Conservation (phyloP, 1,140 invertebrate genomes). For the Sycobia sp. region DNA sequence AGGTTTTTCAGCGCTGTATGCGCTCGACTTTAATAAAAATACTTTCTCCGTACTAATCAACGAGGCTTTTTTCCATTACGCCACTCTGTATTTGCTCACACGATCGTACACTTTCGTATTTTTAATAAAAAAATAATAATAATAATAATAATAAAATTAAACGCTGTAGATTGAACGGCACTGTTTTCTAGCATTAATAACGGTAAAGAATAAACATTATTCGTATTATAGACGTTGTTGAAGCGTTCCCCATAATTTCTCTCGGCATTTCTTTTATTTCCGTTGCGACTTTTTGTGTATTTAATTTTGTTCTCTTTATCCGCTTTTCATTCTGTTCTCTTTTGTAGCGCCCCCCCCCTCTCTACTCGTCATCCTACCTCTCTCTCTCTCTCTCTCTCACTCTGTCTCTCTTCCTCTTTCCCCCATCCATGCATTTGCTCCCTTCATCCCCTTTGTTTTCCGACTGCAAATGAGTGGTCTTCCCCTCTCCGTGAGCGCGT, state of each 20-base stretch:
- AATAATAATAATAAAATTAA: too few relatives aligned
- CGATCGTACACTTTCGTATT: not conserved
- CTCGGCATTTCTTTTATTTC: conserved; percentile 14
- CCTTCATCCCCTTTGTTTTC: conserved; percentile 57
- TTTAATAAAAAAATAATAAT: conserved; percentile 12
- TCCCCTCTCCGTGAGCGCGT: conserved; percentile 33
- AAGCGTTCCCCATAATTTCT: conserved; percentile 6
- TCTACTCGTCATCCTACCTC: not conserved
- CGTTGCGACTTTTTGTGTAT: conserved; percentile 15
- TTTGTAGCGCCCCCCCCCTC: not conserved
- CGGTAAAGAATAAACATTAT: too few relatives aligned
- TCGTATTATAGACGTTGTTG: too few relatives aligned
- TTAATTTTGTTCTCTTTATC: conserved; percentile 26
- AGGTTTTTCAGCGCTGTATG: conserved; percentile 19
- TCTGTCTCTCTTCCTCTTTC: not conserved
- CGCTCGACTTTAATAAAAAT: not conserved
- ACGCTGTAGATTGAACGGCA: too few relatives aligned
- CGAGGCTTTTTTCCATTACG: not conserved
- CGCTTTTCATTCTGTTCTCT: conserved; percentile 2
- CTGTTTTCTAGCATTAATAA: too few relatives aligned
- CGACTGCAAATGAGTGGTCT: conserved; percentile 60
- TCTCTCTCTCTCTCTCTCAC: conserved; percentile 30
- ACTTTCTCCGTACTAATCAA: not conserved
- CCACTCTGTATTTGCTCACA: not conserved
- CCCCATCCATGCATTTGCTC: conserved; percentile 21